These are phyloP conservation scores for Sebastes kiyomatsui DNA, from an alignment of 2,797 vertebrate genomes.

Conservation along the genomic window DNA sequence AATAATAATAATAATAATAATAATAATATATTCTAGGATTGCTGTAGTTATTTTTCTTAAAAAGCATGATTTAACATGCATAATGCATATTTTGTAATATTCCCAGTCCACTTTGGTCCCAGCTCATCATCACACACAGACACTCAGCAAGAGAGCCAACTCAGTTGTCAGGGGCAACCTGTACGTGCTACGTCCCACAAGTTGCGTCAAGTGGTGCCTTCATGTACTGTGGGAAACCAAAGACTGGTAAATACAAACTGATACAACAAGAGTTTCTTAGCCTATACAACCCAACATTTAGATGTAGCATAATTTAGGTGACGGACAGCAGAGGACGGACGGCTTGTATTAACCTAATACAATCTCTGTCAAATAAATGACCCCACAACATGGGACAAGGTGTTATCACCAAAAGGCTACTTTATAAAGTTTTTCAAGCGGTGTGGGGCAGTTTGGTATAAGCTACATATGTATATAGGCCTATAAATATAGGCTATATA, in stretches of 20 bases:
- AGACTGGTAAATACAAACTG: rapidly evolving
- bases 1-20: too few relatives aligned
- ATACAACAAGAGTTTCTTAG: neutral
- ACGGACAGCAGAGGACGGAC: neutral
- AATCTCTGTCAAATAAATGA: neutral
- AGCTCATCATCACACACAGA: constrained; percentile 15
- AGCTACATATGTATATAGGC: too few relatives aligned
- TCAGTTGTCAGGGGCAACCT: constrained; percentile 65
- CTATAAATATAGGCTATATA: too few relatives aligned
- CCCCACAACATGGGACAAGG: neutral
- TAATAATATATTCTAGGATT: neutral
- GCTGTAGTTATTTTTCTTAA: neutral
- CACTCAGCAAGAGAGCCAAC: neutral
- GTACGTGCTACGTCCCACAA: constrained; percentile 71
- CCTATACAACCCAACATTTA: neutral
- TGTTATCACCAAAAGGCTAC: neutral
- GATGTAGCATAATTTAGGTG: neutral
- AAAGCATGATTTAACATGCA: neutral
- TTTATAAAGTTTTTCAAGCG: neutral
- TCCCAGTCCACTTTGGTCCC: neutral
- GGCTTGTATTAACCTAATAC: too few relatives aligned
- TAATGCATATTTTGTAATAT: neutral
- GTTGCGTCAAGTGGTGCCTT: constrained; percentile 71
- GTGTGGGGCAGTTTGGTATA: too few relatives aligned
- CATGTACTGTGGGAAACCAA: neutral